phyloP scores from a whole-genome alignment of 2,888 invertebrate species.

The Noctua janthina region DNA sequence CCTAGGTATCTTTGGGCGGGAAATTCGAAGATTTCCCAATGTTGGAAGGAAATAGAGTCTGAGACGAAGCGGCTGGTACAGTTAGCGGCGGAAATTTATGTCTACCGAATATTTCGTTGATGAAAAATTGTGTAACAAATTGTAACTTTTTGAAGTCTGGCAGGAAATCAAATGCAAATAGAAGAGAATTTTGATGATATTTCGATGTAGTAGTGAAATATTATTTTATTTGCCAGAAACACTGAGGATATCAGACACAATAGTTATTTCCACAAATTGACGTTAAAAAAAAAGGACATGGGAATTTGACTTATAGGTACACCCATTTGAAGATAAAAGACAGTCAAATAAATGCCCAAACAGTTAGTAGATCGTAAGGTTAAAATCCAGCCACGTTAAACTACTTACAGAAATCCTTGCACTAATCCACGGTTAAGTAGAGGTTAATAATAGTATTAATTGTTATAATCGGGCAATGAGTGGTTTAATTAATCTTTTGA shows the following conservation, averaged over 20 bases:
- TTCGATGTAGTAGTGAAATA: background rate
- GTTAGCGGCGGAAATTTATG: conserved; percentile 51
- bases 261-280: background rate
- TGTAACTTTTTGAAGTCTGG: conserved; percentile 15
- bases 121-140: conserved; percentile 21
- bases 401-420: conserved; percentile 45
- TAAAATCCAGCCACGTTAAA: conserved; percentile 25
- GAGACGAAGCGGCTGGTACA: conserved; percentile 53
- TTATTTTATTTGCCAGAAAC: background rate
- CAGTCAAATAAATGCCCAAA: background rate
- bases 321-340: background rate
- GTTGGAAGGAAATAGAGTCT: conserved; percentile 64
- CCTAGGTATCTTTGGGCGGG: conserved; percentile 42
- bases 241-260: background rate
- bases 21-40: conserved; percentile 62
- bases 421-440: conserved; percentile 41
- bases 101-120: conserved; percentile 38
- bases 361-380: conserved; percentile 20
- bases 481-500: conserved; percentile 25
- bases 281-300: background rate
- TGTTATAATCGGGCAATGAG: conserved; percentile 13
- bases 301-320: background rate
- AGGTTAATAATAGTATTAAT: conserved; percentile 42
- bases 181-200: background rate
- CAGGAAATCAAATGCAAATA: conserved; percentile 37